Evolutionary conservation across 2,113 vertebrate genomes (phyloP), one percentile per base, ranked within the genome.

Genomic region (Anhinga rufa): DNA sequence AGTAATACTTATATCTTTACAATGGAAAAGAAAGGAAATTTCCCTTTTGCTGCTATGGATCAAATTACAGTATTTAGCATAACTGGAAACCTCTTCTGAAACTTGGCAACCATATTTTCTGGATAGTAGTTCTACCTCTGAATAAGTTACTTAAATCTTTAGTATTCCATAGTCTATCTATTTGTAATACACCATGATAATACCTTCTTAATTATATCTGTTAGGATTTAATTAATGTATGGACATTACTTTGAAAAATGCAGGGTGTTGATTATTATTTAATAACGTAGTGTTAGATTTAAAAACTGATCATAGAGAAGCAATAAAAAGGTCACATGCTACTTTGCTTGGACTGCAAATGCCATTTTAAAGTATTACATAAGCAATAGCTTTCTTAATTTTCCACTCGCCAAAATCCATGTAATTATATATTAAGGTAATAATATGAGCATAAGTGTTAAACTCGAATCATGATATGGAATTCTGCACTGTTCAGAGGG

Each of bases 1-100:
- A 85, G 78, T 96, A 92, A 96, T 93, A 86, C 97, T 97, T 96
- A 69, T 95, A 75, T 90, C 96, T 97, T 97, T 96, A 96, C 94
- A 97, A 82, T 95, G 95, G 90, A 90, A 95, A 92, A 95, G 93
- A 88, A 97, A 92, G 94, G 82, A 97, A 94, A 92, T 96, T 95
- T 97, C 94, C 78, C 70, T 36, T 92, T 93, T 93, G 92, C 89
- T 96, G 94, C 93, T 96, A 65, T 88, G 85, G 74, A 95, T 97
- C 82, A 83, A 96, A 97, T 97, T 94, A 69, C 64, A 82, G 93
- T 92, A 65, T 97, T 48, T 75, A 96, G 92, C 86, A 19, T 89
- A 91, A 97, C 91, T 96, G 87, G 96, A 95, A 89, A 46, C 44
- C 65, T 84, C 65, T 86, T 65, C 58, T 57, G 74, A 86, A 91